Evolutionary conservation across 2,888 invertebrate genomes (phyloP), one percentile per base, ranked within the genome.

Genomic region (Diarsia brunnea): DNA sequence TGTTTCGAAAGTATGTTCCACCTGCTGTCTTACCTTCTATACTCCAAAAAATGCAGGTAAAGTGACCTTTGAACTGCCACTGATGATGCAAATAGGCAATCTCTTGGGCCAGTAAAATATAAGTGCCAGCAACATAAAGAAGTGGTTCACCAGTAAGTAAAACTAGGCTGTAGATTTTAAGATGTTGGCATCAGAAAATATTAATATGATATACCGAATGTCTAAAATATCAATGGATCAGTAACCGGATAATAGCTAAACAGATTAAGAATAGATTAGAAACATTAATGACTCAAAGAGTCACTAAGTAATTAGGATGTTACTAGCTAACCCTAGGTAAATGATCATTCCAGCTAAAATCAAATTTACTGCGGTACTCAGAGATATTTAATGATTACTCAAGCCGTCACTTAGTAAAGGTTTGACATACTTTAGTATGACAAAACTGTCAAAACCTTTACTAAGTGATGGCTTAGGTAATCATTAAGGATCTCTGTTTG

Each of bases 211-310:
- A n/a, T 5, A 16, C 1, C 10, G 19, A 38, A 16, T 60, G 19
- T 19, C 49, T 24, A 3, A 74, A 47, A 47, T 5, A 49, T 12
- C 0, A 43, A 47, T 27, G 10, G 31, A 53, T 72, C 19, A 69
- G 61, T 69, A 55, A 55, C 61, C 11, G 0, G 0, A 27, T 66
- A 69, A 73, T 77, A 4, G 5, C 10, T 43, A 0, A 69, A 14
- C 31, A 45, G 27, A 78, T 78, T 78, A 82, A 61, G 1, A 81
- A 71, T 2, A 49, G 4, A 78, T 81, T 77, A 61, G n/a, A 43
- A 31, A 31, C 19, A 47, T 31, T 19, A 53, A 70, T 72, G 0
- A 45, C 31, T 14, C 47, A 55, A 31, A 24, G 0, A 19, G 10
- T 53, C 43, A 53, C 7, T 65, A 47, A 27, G 8, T 16, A 11